phyloP scores from a whole-genome alignment of 1,140 invertebrate genomes.

The Drosophila nikananu region DNA sequence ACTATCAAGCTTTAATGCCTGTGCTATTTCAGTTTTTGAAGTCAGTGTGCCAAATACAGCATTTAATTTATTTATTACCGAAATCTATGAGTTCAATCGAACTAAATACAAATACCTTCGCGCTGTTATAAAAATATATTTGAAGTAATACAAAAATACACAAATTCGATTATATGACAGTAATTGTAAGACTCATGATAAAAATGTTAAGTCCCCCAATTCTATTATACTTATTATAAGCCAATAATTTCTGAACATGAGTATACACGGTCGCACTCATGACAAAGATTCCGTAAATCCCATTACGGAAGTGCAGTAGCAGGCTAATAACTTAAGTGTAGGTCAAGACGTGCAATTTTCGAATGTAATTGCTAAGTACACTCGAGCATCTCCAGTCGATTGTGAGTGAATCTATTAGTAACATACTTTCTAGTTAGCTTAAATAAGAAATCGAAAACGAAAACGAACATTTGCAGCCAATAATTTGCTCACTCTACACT shows the following conservation, averaged over 20 bases:
- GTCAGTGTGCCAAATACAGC: not conserved
- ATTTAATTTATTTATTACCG: not conserved
- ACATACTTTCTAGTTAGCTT: slow-evolving; percentile 53
- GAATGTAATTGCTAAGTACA: slow-evolving; percentile 31
- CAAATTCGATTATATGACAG: not conserved
- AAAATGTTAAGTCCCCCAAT: not conserved
- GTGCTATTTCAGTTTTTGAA: not conserved
- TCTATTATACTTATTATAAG: slow-evolving; percentile 15
- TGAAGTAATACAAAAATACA: not conserved
- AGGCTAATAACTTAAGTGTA: slow-evolving; percentile 33
- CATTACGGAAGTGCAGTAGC: slow-evolving; percentile 11
- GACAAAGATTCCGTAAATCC: slow-evolving; percentile 1
- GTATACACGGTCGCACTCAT: slow-evolving; percentile 21
- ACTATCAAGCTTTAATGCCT: not conserved
- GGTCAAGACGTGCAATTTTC: slow-evolving; percentile 25
- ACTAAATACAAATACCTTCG: not conserved
- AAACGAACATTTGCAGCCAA: slow-evolving; percentile 18
- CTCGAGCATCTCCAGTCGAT: slow-evolving; percentile 11
- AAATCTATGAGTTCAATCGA: not conserved
- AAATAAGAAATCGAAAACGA: slow-evolving; percentile 34
- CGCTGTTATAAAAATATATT: not conserved
- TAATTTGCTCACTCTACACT: slow-evolving; percentile 63
- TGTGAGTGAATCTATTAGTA: slow-evolving; percentile 20
- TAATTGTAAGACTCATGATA: slow-evolving; percentile 6
- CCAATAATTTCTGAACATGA: slow-evolving; percentile 38